phyloP scores from a whole-genome alignment of 2,113 vertebrate species.

The Corythoichthys haematopterus region DNA sequence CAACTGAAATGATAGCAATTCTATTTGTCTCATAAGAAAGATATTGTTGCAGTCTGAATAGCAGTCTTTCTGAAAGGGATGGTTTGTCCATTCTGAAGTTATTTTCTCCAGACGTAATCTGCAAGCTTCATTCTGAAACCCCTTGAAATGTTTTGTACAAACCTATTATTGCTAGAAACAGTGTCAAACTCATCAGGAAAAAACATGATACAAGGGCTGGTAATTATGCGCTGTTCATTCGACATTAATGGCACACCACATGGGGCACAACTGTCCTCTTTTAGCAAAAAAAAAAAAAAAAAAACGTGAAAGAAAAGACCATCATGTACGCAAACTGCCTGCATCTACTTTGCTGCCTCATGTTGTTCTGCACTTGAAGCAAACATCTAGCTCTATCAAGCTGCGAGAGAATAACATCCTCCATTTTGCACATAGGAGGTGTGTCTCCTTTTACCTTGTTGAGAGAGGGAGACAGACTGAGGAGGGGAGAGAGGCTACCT shows the following conservation, averaged over 20 bases:
- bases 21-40: conserved; percentile 61
- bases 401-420: conserved; percentile 46
- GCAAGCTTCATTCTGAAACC: neutral
- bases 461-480: conserved; percentile 29
- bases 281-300: neutral
- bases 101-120: conserved; percentile 50
- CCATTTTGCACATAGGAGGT: conserved; percentile 53
- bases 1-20: conserved; percentile 68
- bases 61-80: conserved; percentile 48
- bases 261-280: conserved; percentile 45
- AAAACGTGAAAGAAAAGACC: conserved; percentile 42
- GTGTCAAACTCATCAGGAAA: conserved; percentile 11
- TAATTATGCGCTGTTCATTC: conserved; percentile 51
- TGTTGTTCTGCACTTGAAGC: conserved; percentile 60
- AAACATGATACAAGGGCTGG: conserved; percentile 37
- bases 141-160: neutral
- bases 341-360: conserved; percentile 39
- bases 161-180: neutral
- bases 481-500: conserved; percentile 33
- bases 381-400: conserved; percentile 62
- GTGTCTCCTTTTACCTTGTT: conserved; percentile 49
- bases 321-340: conserved; percentile 23
- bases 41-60: conserved; percentile 52
- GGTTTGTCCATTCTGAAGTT: conserved; percentile 60
- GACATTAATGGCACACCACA: conserved; percentile 29